Evolutionary conservation across 2,888 invertebrate genomes (phyloP).

Genomic region (Caenorhabditis angaria): DNA sequence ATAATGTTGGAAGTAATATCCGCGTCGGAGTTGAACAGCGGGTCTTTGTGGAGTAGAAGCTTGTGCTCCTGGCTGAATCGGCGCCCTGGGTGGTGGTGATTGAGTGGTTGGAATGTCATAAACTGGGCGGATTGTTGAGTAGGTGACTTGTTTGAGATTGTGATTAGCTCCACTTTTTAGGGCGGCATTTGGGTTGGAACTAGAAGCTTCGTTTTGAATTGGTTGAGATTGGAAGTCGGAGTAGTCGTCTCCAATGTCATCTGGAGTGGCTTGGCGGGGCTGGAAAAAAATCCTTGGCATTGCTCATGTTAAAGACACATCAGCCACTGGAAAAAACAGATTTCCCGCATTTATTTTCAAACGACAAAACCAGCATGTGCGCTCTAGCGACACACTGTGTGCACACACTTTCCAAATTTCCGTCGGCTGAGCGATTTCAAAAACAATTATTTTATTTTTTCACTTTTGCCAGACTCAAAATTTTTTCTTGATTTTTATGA

Average conservation of each 20-base stretch:
- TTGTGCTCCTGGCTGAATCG: conserved; percentile 3
- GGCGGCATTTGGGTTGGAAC: background rate
- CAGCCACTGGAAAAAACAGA: no score
- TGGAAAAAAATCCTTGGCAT: no score
- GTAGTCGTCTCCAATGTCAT: conserved; percentile 25
- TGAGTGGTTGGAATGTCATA: conserved; percentile 43
- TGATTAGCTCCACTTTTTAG: conserved; percentile 25
- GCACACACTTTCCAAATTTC: no score
- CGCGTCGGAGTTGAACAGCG: conserved; percentile 29
- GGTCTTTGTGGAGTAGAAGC: conserved; percentile 10
- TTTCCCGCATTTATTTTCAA: no score
- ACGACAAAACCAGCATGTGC: no score
- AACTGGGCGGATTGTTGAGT: conserved; percentile 37
- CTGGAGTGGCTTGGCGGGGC: background rate
- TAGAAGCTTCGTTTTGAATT: conserved; percentile 22
- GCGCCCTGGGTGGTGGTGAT: conserved; percentile 8
- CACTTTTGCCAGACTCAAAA: no score
- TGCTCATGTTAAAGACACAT: no score
- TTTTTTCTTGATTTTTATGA: no score
- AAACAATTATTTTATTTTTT: no score
- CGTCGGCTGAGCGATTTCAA: no score
- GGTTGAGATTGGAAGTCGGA: conserved; percentile 25
- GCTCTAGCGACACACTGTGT: no score
- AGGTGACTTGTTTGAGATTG: conserved; percentile 47
- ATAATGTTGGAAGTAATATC: conserved; percentile 55